phyloP scores from a whole-genome alignment of 2,888 invertebrate species.

The Cheilosia vulpina region DNA sequence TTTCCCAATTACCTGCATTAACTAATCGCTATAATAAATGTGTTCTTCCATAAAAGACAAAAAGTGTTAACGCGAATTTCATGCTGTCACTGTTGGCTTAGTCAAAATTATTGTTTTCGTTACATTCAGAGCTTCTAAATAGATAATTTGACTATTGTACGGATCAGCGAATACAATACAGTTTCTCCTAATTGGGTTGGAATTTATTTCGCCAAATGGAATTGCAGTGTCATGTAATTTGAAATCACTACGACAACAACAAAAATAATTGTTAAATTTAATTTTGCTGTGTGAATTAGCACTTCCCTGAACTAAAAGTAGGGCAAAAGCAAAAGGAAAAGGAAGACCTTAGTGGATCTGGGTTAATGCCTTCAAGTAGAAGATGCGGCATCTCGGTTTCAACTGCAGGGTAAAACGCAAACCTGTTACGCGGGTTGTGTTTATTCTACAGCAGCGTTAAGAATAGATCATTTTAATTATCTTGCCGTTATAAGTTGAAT shows the following conservation, averaged over 20 bases:
- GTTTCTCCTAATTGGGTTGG: not conserved
- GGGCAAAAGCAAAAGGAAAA: no score
- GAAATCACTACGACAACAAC: not conserved
- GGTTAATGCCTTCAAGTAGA: not conserved
- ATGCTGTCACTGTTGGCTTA: constrained; percentile 12
- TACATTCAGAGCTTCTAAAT: not conserved
- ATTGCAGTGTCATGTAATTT: constrained; percentile 15
- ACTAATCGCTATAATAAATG: not conserved
- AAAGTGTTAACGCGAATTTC: constrained; percentile 6
- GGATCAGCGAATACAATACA: not conserved
- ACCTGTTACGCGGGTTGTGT: not conserved
- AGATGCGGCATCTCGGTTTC: not conserved
- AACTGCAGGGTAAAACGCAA: not conserved
- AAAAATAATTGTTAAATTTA: not conserved
- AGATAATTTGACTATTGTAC: not conserved
- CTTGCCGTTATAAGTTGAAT: not conserved
- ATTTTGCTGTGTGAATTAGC: not conserved
- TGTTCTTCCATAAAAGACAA: not conserved
- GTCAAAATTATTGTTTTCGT: not conserved
- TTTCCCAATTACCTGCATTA: not conserved
- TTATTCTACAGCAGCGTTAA: not conserved
- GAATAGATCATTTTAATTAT: not conserved
- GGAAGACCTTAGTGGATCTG: not conserved
- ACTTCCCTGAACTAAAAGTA: not conserved
- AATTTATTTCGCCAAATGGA: not conserved